Evolutionary conservation across 2,888 invertebrate species (phyloP), one percentile per base, ranked within the genome.

Genomic region (Oscheius sp.): DNA sequence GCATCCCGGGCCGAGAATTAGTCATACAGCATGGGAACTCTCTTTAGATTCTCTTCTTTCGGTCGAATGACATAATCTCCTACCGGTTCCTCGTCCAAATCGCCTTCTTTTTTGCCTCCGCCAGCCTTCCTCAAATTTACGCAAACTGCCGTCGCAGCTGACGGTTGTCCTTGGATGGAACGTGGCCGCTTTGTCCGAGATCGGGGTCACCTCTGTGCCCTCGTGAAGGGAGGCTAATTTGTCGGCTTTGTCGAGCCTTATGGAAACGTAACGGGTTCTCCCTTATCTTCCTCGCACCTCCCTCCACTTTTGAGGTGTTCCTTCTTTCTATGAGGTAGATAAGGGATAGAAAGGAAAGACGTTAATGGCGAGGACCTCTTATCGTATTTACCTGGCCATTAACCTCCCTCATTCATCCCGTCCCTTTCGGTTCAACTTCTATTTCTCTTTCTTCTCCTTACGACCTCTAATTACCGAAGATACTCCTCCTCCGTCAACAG

Each of bases 301-400:
- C 36, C 36, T 36, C 36, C 36, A 8, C 36, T 41, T 41, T 20
- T 20, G n/a, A 41, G 41, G 41, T 17, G 20, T 2, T 12, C 8
- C 14, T 41, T 41, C 41, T 41, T n/a, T n/a, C n/a, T n/a, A n/a
- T n/a, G n/a, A n/a, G n/a, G n/a, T n/a, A n/a, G 20, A 41, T 41
- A 20, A 20, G 12, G 20, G 41, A 20, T 17, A 41, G 41, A 12
- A 41, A 36, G 36, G 36, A 8, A 36, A 14, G 36, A n/a, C n/a
- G n/a, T n/a, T 36, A 36, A 36, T 36, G 36, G 36, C 36, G 8
- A 45, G 9, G 6, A 14, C 26, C 57, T n/a, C 38, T 17, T 22
- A 14, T 44, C 28, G n/a, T 59, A 59, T 59, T 59, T 59, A 59
- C 59, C 59, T 59, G 59, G n/a, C 44, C 59, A 59, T 59, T 59